Evolutionary conservation across 2,113 vertebrate species (phyloP), one percentile per base, ranked within the genome.

Genomic region (Butorides virescens): DNA sequence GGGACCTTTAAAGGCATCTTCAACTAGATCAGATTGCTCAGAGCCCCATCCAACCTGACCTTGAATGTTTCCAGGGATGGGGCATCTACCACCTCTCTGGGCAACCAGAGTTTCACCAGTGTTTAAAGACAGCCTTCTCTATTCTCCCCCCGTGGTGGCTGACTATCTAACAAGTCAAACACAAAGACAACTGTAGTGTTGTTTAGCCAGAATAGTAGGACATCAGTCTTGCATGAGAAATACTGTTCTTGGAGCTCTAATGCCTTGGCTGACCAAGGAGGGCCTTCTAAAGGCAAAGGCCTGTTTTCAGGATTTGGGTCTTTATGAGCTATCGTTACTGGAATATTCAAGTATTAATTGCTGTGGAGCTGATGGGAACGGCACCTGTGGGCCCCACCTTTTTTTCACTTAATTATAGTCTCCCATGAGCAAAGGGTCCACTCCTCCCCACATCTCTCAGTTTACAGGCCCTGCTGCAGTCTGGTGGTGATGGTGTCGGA

Each of bases 131-230:
- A 8, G 1, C 10, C 5, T 44, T 44, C 15, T 26, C 29, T 65
- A 2, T 7, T 19, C 23, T 52, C 25, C 5, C 15, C 3, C 1
- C 0, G 0, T 49, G 58, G 22, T 61, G 34, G 10, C 6, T 59
- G 71, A 63, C 49, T 66, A 34, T 32, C 37, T 71, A 52, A 46
- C 37, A 74, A 59, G 26, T 19, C 66, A 85, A 18, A 62, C 6
- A 55, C 46, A 76, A 49, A 66, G 71, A 44, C 10, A 59, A 76
- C 23, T 15, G 1, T 13, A 61, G 6, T 3, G 4, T 3, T 63
- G 10, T 67, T 56, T 46, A 80, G 36, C 30, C 39, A 63, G 55
- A 88, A 53, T 2, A 61, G 9, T 3, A 6, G 13, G 19, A 19
- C 16, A 36, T 2, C 3, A 5, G 5, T 53, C 39, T 84, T 75